Conservation (phyloP, 2,888 invertebrate genomes). For the Eupithecia tripunctaria region DNA sequence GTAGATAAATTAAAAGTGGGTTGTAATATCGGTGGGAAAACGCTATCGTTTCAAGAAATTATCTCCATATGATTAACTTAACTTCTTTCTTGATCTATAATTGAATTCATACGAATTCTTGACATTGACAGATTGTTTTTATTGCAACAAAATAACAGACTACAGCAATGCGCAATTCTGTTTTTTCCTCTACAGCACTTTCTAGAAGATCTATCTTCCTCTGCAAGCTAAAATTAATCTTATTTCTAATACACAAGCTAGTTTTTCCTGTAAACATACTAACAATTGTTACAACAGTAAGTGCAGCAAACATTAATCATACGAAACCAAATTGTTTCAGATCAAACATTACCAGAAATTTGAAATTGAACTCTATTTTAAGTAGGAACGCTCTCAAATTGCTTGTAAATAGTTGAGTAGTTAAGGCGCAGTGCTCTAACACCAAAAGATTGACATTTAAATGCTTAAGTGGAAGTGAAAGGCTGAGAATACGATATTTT, state of each 20-base stretch:
- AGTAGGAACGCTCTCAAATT: constrained; percentile 48
- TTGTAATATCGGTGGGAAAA: too few relatives aligned
- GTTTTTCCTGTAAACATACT: constrained; percentile 31
- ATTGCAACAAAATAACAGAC: constrained; percentile 47
- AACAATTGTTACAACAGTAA: constrained; percentile 60
- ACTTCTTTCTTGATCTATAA: not conserved
- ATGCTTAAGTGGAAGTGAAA: constrained; percentile 84
- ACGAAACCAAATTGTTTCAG: constrained; percentile 78
- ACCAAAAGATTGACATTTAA: constrained; percentile 82
- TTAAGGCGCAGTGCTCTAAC: constrained; percentile 66
- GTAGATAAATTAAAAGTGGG: too few relatives aligned
- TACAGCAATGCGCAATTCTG: constrained; percentile 67
- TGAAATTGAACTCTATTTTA: constrained; percentile 50
- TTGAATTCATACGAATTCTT: constrained; percentile 26
- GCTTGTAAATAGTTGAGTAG: constrained; percentile 34
- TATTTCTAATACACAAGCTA: constrained; percentile 16
- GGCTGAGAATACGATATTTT: constrained; percentile 80
- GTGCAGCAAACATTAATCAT: constrained; percentile 80
- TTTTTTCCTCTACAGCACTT: constrained; percentile 74
- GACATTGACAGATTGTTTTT: constrained; percentile 43
- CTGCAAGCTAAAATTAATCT: constrained; percentile 53
- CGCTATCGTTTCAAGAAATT: too few relatives aligned
- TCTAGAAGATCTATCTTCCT: constrained; percentile 42
- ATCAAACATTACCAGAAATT: constrained; percentile 47
- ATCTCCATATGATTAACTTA: too few relatives aligned